Evolutionary conservation across 2,113 vertebrate genomes (phyloP), one percentile per base, ranked within the genome.

Genomic region (Ammodytes dubius): DNA sequence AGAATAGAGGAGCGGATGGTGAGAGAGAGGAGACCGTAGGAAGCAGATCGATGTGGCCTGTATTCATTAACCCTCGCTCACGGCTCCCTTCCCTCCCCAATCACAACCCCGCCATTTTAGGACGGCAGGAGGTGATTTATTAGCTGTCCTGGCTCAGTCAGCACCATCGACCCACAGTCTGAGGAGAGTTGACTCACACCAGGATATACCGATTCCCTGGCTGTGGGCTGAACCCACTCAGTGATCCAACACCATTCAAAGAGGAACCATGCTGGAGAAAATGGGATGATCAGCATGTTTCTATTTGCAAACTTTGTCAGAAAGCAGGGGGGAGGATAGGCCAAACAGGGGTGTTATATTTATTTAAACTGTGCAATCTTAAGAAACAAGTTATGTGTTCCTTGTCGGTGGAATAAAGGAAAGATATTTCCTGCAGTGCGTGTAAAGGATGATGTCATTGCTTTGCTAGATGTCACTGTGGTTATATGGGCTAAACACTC

Each of bases 11-110:
- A 90, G 81, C 70, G 83, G 74, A 90, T 77, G 84, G 79, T 61
- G 56, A 63, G 54, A n/a, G 85, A 74, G 69, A 88, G 88, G 74
- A 86, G 75, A 77, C 87, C 69, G 80, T 80, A 89, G 86, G 87
- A 88, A 85, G 87, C 73, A 80, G 86, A 95, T 95, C 93, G 81
- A 95, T 95, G 86, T 81, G 88, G 88, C 79, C 83, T 87, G 90
- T 95, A 94, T 95, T 95, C 90, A 94, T 95, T 93, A 94, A 95
- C 92, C 93, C 91, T 92, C 84, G 58, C 93, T 93, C 90, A 92
- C 64, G 84, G 90, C 87, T 93, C 75, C 90, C 86, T 92, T 93
- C 87, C 90, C 84, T 89, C 85, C 86, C 85, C 91, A 89, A 91
- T 93, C 92, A 93, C 90, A 90, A 89, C 77, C 75, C 84, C 74